Conservation (phyloP, 2,113 vertebrate species). For the Scatophagus argus region DNA sequence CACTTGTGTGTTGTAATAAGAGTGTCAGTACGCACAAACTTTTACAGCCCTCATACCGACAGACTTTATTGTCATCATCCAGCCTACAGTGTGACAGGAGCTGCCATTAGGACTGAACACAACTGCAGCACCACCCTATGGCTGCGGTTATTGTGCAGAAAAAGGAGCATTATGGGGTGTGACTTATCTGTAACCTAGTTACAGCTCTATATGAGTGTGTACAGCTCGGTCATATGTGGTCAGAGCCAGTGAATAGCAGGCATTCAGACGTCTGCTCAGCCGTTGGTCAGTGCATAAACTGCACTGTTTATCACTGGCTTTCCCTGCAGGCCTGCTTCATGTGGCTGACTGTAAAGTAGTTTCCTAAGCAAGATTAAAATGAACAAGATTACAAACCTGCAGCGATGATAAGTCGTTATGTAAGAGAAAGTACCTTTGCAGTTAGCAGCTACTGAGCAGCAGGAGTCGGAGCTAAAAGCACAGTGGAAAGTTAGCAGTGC, state of each 20-base stretch:
- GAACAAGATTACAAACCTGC: background rate
- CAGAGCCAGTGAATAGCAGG: slow-evolving; percentile 65
- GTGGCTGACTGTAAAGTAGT: slow-evolving; percentile 1
- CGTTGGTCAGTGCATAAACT: slow-evolving; percentile 38
- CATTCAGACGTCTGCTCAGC: slow-evolving; percentile 57
- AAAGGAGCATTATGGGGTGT: slow-evolving; percentile 63
- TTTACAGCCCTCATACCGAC: slow-evolving; percentile 25
- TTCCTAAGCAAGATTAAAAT: background rate
- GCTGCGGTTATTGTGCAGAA: slow-evolving; percentile 51
- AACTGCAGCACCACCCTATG: slow-evolving; percentile 63
- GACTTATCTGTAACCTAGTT: slow-evolving; percentile 67
- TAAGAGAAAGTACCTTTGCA: slow-evolving; percentile 3
- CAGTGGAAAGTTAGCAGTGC: slow-evolving; percentile 38
- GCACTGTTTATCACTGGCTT: slow-evolving; percentile 25
- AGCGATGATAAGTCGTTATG: background rate
- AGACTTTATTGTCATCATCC: background rate
- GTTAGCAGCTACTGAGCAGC: slow-evolving; percentile 11
- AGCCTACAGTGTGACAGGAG: slow-evolving; percentile 10
- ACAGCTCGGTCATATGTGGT: slow-evolving; percentile 50
- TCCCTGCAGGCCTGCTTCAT: slow-evolving; percentile 30
- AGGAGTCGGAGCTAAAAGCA: slow-evolving; percentile 6
- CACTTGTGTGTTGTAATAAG: slow-evolving; percentile 1
- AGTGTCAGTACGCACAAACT: slow-evolving; percentile 57
- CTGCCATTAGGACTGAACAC: background rate
- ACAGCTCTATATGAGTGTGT: slow-evolving; percentile 35